Evolutionary conservation across 2,113 vertebrate genomes (phyloP).

Genomic region (Lagopus muta): DNA sequence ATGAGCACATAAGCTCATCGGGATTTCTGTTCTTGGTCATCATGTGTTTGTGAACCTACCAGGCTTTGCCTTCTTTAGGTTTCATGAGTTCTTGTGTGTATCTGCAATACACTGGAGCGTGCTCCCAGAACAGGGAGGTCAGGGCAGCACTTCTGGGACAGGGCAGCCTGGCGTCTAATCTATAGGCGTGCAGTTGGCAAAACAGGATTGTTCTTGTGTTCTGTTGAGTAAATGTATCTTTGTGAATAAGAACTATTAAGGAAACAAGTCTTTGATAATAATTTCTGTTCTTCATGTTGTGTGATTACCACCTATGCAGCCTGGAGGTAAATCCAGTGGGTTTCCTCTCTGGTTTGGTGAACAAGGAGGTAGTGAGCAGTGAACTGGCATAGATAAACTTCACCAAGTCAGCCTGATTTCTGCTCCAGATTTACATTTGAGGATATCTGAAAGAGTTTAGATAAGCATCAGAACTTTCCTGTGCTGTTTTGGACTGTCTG

Average conservation of each 20-base stretch:
- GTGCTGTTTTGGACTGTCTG: neutral
- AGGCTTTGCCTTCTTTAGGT: neutral
- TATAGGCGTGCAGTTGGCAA: neutral
- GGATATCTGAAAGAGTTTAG: neutral
- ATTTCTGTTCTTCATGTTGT: neutral
- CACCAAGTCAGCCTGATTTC: neutral
- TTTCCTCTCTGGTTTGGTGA: neutral
- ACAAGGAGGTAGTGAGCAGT: accelerated
- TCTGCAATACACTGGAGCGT: neutral
- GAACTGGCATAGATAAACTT: neutral
- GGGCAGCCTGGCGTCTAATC: neutral
- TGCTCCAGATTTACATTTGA: neutral
- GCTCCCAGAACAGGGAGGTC: neutral
- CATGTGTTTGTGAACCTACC: neutral
- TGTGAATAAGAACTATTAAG: neutral
- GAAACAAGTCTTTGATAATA: neutral
- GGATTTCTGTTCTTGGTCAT: neutral
- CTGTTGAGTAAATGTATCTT: neutral
- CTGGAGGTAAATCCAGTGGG: neutral
- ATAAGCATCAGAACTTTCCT: neutral
- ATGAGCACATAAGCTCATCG: neutral
- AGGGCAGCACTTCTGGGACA: neutral
- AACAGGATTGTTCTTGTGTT: neutral
- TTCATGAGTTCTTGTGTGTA: neutral
- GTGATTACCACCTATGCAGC: neutral